phyloP scores from a whole-genome alignment of 2,888 invertebrate genomes.

The Octonoba sinensis region DNA sequence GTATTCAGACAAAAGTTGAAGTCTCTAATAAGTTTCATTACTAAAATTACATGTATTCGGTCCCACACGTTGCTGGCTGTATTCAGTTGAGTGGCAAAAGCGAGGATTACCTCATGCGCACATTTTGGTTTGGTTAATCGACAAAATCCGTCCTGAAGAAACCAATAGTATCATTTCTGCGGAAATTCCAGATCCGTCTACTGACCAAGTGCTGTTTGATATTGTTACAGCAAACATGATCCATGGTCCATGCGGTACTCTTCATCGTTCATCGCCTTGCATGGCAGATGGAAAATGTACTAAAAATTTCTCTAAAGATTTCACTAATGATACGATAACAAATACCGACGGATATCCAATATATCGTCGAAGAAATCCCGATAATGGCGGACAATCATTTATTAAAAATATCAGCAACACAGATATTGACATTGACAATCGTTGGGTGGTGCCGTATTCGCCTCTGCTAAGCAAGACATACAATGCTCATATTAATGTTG shows the following conservation, averaged over 20 bases:
- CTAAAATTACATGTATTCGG: conserved; percentile 27
- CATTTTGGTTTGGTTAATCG: conserved; percentile 9
- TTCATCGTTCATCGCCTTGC: conserved; percentile 6
- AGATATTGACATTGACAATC: conserved; percentile 65
- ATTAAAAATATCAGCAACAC: conserved; percentile 16
- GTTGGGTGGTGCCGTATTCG: too few relatives aligned
- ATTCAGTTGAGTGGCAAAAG: conserved; percentile 11
- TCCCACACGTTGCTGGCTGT: conserved; percentile 1
- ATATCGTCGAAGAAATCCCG: conserved; percentile 24
- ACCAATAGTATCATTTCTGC: conserved; percentile 9
- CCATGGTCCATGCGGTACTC: conserved; percentile 1
- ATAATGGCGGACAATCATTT: conserved; percentile 35
- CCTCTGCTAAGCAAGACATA: conserved; percentile 20
- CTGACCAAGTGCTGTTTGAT: too few relatives aligned
- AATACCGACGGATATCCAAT: conserved; percentile 46
- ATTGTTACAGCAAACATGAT: too few relatives aligned
- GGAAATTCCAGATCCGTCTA: conserved; percentile 11
- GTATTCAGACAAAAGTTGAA: too few relatives aligned
- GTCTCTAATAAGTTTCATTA: too few relatives aligned
- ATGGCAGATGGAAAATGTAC: conserved; percentile 13
- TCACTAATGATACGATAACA: conserved; percentile 1
- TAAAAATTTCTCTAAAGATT: not conserved
- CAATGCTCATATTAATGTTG: conserved; percentile 23
- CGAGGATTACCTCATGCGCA: conserved; percentile 6
- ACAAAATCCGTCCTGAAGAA: conserved; percentile 1